Evolutionary conservation across 2,113 vertebrate species (phyloP).

Genomic region (Oophaga pumilio): DNA sequence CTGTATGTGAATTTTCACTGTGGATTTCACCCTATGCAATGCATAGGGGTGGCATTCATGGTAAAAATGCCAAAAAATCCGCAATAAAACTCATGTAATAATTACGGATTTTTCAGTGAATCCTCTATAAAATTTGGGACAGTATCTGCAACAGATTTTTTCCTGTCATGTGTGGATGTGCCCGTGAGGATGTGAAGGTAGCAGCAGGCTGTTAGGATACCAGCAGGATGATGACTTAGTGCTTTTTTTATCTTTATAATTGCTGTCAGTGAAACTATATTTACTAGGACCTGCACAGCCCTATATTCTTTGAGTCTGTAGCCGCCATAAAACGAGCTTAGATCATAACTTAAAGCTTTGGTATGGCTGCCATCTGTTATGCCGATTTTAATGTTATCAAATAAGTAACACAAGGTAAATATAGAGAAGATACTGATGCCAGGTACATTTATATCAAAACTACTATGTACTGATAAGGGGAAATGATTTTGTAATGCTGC

Average conservation of each 20-base stretch:
- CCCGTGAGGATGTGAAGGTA: not conserved
- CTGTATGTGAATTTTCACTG: no score
- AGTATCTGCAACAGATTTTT: no score
- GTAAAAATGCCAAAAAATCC: no score
- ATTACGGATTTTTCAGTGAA: no score
- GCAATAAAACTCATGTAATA: no score
- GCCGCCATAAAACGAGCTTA: constrained; percentile 20
- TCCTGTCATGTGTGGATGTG: no score
- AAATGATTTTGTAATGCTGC: not conserved
- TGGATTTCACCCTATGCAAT: no score
- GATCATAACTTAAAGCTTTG: not conserved
- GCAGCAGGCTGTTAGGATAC: not conserved
- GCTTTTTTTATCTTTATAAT: not conserved
- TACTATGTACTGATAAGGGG: not conserved
- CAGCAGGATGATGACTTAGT: not conserved
- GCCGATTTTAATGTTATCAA: not conserved
- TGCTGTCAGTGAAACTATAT: not conserved
- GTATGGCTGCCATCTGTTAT: constrained; percentile 30
- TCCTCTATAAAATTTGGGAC: no score
- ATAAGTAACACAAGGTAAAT: constrained; percentile 51
- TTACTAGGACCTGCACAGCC: not conserved
- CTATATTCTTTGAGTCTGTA: not conserved
- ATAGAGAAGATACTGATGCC: not conserved
- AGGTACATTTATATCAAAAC: not conserved
- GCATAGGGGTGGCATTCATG: no score